Evolutionary conservation across 2,113 vertebrate genomes (phyloP).

Genomic region (Pteruthius melanotis): DNA sequence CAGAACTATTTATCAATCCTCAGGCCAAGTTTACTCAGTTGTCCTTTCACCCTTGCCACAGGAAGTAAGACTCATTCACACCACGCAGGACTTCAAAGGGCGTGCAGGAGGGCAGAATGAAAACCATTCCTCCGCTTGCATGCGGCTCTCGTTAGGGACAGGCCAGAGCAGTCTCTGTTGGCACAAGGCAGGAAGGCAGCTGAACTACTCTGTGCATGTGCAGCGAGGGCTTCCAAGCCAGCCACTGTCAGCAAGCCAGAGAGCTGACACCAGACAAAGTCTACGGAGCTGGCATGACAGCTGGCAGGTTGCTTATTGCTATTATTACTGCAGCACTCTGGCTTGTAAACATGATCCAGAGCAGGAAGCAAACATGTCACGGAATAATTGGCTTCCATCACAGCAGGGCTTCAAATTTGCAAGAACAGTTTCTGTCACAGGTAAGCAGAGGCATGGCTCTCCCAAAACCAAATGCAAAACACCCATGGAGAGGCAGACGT

Average conservation of each 20-base stretch:
- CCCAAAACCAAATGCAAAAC: not conserved
- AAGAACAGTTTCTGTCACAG: not conserved
- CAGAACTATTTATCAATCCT: not conserved
- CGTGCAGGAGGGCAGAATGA: not conserved
- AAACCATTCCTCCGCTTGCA: constrained; percentile 3
- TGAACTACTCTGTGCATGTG: not conserved
- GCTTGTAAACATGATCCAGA: constrained; percentile 46
- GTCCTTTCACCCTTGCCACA: constrained; percentile 32
- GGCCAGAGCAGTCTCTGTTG: not conserved
- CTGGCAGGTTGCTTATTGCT: constrained; percentile 30
- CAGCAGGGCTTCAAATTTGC: not conserved
- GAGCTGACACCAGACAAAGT: not conserved
- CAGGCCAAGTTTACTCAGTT: constrained; percentile 37
- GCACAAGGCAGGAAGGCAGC: constrained; percentile 24
- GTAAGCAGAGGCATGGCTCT: not conserved
- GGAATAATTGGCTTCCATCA: not conserved
- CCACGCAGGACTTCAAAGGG: not conserved
- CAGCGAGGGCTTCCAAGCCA: not conserved
- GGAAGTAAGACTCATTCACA: constrained; percentile 32
- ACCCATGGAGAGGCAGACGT: not conserved
- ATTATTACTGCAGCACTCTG: constrained; percentile 19
- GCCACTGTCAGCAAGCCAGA: constrained; percentile 7
- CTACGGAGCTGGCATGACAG: constrained; percentile 29
- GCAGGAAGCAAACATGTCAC: constrained; percentile 42
- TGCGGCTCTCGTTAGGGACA: not conserved